Base-by-base conservation (phyloP, 2,113 vertebrate genomes). In the Larimichthys crocea region DNA sequence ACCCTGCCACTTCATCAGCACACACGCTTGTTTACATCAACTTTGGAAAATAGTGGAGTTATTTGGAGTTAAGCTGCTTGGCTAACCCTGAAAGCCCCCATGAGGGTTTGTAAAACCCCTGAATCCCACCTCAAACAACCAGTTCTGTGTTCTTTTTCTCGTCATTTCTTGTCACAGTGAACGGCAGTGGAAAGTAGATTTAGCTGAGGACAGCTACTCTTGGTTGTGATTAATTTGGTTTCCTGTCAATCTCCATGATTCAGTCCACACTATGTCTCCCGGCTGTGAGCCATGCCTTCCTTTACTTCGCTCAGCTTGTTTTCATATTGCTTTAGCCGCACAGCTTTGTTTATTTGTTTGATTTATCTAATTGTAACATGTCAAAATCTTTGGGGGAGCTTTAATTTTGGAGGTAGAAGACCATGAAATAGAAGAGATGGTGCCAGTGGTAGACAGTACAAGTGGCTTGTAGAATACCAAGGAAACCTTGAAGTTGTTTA, bases 321-420 rank as follows among this genome's bases (percentile, higher is more conserved):
- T 87, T 84, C 72, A 70, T 73, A 79, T 77, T 89, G 35, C 56
- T 90, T 86, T 76, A 77, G 56, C 83, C 63, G 29, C 57, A 85
- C 73, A 75, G 71, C 62, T 74, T 79, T 83, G 59, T 88, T 89
- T 86, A 48, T 86, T 83, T 40, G 74, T 93, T 92, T 87, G 62
- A 84, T 87, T 82, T 85, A 84, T 86, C 57, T 90, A 80, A 89
- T 90, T 91, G 76, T 83, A 89, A 80, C 80, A 86, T 88, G 74
- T 29, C 10, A 52, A 72, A 53, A 80, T 82, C 26, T 73, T 78
- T n/a, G 70, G 56, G 56, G 49, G 56, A 44, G 76, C 67, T 90
- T 87, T 87, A 29, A 76, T 87, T 91, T 76, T 76, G 59, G 82
- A 87, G 65, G 69, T 80, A 66, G 66, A 83, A 48, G n/a, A 86